Base-by-base conservation (phyloP, 2,888 invertebrate genomes). In the Agapostemon virescens region DNA sequence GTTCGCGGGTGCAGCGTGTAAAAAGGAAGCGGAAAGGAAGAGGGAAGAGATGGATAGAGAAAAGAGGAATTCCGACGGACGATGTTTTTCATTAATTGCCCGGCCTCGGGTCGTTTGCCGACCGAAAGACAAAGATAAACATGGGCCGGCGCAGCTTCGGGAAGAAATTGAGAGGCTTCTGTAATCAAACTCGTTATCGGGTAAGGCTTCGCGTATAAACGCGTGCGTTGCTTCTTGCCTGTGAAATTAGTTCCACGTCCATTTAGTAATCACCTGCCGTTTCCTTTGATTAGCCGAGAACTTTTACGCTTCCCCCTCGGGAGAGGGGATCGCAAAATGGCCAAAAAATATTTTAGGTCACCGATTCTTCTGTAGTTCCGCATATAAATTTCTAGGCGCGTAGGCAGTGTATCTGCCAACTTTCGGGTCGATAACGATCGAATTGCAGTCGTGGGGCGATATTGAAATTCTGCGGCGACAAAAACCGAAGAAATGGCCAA, bases 121-220 rank as follows among this genome's bases (percentile, higher is more conserved):
- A 81, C 76, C 80, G 81, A 81, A 85, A 85, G 85, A 85, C 84
- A 86, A 85, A 87, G 87, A 85, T 77, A 87, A 87, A 87, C 84
- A 87, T 70, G 82, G 81, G 79, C 67, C 79, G 87, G 81, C 69
- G 82, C 73, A 75, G 70, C 77, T 69, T 69, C 71, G 69, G 23
- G 78, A 83, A 82, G 86, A 79, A 83, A 84, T 81, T 79, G 79
- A 82, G 80, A 83, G 83, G 77, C 77, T 84, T 82, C 82, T 79
- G 85, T 87, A 83, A 87, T 87, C 86, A 83, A 82, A 86, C 85
- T 85, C 86, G 88, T 88, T 88, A 88, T 87, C 86, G 85, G 85
- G 85, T 86, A 77, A 78, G 80, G 77, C 66, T 61, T 66, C 69
- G n/a, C 70, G 80, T 76, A 68, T 67, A 71, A 74, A 68, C 40